Evolutionary conservation across 1,140 invertebrate genomes (phyloP), one percentile per base, ranked within the genome.

Genomic region (Aphelenchoides besseyi): DNA sequence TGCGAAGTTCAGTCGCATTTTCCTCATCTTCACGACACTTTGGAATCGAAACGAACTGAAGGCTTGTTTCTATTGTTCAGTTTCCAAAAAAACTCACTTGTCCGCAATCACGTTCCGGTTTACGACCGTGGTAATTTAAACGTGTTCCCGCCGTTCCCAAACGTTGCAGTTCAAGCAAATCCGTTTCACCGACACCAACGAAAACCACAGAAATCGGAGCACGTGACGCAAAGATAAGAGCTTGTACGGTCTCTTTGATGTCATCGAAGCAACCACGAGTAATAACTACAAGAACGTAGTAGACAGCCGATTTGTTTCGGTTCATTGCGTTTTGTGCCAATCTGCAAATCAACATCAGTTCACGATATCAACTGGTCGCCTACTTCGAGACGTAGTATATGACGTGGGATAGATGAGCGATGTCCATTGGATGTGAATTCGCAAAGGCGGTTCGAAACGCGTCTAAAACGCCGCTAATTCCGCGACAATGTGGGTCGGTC

Each of bases 351-450:
- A 23, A 33, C 18, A 0, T 61, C 2, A 61, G 28, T 35, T n/a
- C n/a, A 0, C 3, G 30, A 55, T n/a, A 67, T 48, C 18, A 18
- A 67, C 29, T 35, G 26, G 36, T 67, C 32, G 18, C 54, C 59
- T 69, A 83, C 79, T 81, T 81, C 2, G 79, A 75, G 29, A 76
- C 71, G 66, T 83, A 80, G 64, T 81, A 81, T 16, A 81, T 81
- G 54, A 81, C 78, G 64, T 81, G 79, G 18, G 79, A 83, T 16
- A 81, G 70, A 59, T 83, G 79, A 9, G 81, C 81, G n/a, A 63
- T 71, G 55, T 79, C 69, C 16, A 83, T 41, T 36, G 79, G 79
- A 48, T 81, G 73, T 2, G 79, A 71, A 54, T 68, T 71, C n/a
- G 79, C 57, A 63, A 83, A 74, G 9, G 81, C 68, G 16, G 48